Evolutionary conservation across 2,888 invertebrate species (phyloP).

Genomic region (Villa cingulata): DNA sequence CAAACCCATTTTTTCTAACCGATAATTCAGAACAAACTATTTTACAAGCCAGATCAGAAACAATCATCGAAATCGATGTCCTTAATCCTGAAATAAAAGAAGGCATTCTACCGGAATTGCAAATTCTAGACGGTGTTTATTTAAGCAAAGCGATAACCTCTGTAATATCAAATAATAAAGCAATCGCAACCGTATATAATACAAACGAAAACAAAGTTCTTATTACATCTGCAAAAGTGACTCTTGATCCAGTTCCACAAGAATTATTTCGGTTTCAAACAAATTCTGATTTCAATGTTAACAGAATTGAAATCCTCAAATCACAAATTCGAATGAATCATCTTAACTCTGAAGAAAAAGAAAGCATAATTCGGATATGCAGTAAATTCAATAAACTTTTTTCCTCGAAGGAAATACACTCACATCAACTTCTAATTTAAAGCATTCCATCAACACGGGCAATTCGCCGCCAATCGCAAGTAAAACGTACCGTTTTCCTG

Average conservation of each 20-base stretch:
- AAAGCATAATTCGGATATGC: conserved; percentile 3
- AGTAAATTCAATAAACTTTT: conserved; percentile 7
- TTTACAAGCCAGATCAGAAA: not conserved
- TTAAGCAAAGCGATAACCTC: not conserved
- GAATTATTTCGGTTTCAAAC: not conserved
- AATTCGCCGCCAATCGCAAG: conserved; percentile 1
- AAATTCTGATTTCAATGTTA: not conserved
- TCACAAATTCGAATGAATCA: conserved; percentile 8
- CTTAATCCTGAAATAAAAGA: not conserved
- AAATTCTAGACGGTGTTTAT: not conserved
- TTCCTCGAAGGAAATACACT: conserved; percentile 5
- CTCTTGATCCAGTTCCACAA: not conserved
- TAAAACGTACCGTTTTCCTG: conserved; percentile 8
- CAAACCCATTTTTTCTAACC: too few species aligned
- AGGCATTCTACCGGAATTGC: not conserved
- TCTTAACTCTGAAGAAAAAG: conserved; percentile 17
- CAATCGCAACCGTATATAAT: not conserved
- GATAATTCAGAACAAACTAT: not conserved
- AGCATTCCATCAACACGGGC: conserved; percentile 4
- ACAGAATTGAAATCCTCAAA: not conserved
- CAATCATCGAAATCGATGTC: not conserved
- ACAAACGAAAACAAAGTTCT: not conserved
- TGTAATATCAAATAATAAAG: not conserved
- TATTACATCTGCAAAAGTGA: not conserved
- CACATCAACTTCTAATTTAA: conserved; percentile 1